Conservation (phyloP, 2,113 vertebrate genomes). For the Bujurquina vittata region DNA sequence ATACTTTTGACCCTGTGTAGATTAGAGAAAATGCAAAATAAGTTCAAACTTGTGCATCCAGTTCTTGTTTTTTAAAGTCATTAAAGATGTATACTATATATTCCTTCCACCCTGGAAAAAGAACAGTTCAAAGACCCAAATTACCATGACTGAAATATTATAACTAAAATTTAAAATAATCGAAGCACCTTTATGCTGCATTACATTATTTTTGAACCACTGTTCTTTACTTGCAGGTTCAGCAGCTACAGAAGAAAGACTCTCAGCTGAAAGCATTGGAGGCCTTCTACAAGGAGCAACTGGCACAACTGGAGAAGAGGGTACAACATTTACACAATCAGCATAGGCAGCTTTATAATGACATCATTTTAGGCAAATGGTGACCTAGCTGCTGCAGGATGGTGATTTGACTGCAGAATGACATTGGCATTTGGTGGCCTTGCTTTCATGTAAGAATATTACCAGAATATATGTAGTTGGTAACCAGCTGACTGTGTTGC, state of each 20-base stretch:
- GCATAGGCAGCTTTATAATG: neutral
- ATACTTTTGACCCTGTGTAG: too few relatives aligned
- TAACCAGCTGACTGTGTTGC: neutral
- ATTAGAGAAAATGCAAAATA: too few relatives aligned
- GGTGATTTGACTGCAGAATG: neutral
- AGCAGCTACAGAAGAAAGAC: conserved; percentile 86
- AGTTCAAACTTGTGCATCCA: too few relatives aligned
- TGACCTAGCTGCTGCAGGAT: neutral
- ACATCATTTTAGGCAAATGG: conserved; percentile 6
- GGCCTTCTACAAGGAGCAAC: conserved; percentile 88
- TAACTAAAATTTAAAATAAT: neutral
- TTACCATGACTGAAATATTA: neutral
- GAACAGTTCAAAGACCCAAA: neutral
- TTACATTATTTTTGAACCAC: conserved; percentile 10
- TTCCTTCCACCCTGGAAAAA: too few relatives aligned
- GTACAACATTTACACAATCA: conserved; percentile 69
- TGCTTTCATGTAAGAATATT: neutral
- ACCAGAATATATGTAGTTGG: neutral
- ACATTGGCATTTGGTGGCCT: neutral
- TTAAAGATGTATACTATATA: too few relatives aligned
- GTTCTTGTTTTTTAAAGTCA: too few relatives aligned
- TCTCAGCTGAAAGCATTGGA: conserved; percentile 83
- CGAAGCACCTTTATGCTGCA: neutral
- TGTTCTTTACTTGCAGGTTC: conserved; percentile 72
- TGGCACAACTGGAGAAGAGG: conserved; percentile 88